Evolutionary conservation across 23 tunicate genomes (phyloP).

Genomic region (Trididemnum nubilum): DNA sequence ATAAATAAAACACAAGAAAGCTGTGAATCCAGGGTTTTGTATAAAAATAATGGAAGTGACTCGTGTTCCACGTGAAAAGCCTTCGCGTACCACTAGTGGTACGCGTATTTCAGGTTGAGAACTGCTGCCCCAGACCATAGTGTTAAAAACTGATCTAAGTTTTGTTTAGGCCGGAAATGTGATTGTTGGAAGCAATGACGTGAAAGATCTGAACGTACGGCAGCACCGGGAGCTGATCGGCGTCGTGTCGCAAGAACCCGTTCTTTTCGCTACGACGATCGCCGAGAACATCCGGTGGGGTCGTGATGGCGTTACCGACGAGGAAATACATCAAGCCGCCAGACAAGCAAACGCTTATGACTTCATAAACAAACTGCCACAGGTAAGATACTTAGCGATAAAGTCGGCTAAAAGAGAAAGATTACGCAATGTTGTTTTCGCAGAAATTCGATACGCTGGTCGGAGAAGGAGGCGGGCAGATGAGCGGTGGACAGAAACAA

Average conservation of each 20-base stretch:
- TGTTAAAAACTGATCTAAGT: too few relatives aligned
- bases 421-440: not conserved
- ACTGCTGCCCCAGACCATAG: too few relatives aligned
- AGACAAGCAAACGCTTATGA: constrained; percentile 94
- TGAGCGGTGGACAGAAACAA: constrained; percentile 99
- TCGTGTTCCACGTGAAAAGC: too few relatives aligned
- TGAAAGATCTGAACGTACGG: constrained; percentile 47
- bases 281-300: constrained; percentile 97
- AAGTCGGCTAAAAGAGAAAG: not conserved
- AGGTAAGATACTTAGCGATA: constrained; percentile 30
- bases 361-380: constrained; percentile 81
- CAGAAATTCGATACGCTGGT: constrained; percentile 96
- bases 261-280: constrained; percentile 83
- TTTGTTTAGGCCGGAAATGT: constrained; percentile 65
- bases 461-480: constrained; percentile 97
- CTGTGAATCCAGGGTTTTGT: too few relatives aligned
- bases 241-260: constrained; percentile 96
- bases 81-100: too few relatives aligned
- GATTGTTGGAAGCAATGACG: constrained; percentile 49
- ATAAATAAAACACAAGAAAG: too few relatives aligned
- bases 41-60: too few relatives aligned
- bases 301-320: constrained; percentile 81
- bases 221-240: constrained; percentile 69
- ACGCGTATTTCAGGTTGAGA: too few relatives aligned
- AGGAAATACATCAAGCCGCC: constrained; percentile 83